Evolutionary conservation across 2,888 invertebrate species (phyloP).

Genomic region (Drosophila pegasa): DNA sequence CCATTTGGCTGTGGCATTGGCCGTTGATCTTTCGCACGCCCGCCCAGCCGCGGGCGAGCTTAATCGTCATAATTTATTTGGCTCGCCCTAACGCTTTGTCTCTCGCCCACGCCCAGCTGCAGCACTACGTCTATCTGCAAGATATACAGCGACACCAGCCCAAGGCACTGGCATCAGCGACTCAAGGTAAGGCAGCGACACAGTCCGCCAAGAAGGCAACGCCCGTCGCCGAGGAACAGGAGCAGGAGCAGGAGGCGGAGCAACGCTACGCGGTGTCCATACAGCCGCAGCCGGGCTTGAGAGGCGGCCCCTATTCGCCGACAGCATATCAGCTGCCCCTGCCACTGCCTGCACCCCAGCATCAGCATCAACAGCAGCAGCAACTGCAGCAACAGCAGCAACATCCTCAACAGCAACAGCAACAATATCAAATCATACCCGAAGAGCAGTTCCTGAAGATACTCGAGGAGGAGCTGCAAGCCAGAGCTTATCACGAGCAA

Average conservation of each 20-base stretch:
- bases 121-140: slow-evolving; percentile 83
- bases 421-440: slow-evolving; percentile 82
- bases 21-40: slow-evolving; percentile 65
- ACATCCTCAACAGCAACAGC: slow-evolving; percentile 49
- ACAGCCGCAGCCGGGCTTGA: slow-evolving; percentile 64
- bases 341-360: slow-evolving; percentile 63
- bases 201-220: slow-evolving; percentile 47
- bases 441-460: slow-evolving; percentile 83
- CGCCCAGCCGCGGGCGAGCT: slow-evolving; percentile 11
- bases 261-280: slow-evolving; percentile 81
- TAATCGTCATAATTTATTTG: slow-evolving; percentile 40
- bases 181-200: slow-evolving; percentile 66
- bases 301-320: slow-evolving; percentile 53
- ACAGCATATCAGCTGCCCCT: slow-evolving; percentile 65
- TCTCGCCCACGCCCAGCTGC: slow-evolving; percentile 69
- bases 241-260: slow-evolving; percentile 76
- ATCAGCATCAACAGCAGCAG: slow-evolving; percentile 57
- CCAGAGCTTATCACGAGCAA: slow-evolving; percentile 80
- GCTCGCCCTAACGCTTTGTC: slow-evolving; percentile 44
- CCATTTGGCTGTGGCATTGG: slow-evolving; percentile 66
- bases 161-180: slow-evolving; percentile 63
- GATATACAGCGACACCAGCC: slow-evolving; percentile 81
- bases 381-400: slow-evolving; percentile 32
- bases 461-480: slow-evolving; percentile 82
- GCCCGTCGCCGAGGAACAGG: slow-evolving; percentile 68